phyloP scores from a whole-genome alignment of 2,797 vertebrate genomes.

The Threskiornis aethiopicus region DNA sequence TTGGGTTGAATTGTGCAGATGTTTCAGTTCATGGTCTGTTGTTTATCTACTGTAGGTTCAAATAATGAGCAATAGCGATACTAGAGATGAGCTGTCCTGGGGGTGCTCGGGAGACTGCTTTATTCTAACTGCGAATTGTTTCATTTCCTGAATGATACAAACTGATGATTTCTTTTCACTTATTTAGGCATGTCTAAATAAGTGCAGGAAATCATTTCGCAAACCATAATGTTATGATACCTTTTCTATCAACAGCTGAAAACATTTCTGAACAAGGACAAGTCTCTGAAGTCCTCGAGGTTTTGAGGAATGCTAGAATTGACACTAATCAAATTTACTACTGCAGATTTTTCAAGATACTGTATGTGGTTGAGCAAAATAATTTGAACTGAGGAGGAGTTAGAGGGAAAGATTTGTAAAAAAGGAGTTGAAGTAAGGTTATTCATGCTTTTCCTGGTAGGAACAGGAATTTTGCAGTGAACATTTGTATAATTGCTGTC shows the following conservation, averaged over 20 bases:
- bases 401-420: background rate
- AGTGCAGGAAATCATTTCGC: background rate
- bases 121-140: background rate
- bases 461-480: background rate
- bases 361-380: background rate
- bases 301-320: background rate
- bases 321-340: background rate
- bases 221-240: background rate
- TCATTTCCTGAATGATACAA: background rate
- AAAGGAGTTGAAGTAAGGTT: background rate
- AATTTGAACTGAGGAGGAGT: background rate
- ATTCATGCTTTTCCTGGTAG: background rate
- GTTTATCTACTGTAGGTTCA: background rate
- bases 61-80: background rate
- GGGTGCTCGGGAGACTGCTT: background rate
- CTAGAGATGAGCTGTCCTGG: background rate
- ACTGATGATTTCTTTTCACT: background rate
- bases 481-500: background rate
- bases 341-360: background rate
- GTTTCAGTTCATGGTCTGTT: background rate
- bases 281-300: background rate
- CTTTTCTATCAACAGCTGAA: background rate
- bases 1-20: background rate
- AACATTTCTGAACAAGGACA: background rate
- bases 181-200: background rate